phyloP scores from a whole-genome alignment of 2,888 invertebrate species.

The Mycogona germanica region DNA sequence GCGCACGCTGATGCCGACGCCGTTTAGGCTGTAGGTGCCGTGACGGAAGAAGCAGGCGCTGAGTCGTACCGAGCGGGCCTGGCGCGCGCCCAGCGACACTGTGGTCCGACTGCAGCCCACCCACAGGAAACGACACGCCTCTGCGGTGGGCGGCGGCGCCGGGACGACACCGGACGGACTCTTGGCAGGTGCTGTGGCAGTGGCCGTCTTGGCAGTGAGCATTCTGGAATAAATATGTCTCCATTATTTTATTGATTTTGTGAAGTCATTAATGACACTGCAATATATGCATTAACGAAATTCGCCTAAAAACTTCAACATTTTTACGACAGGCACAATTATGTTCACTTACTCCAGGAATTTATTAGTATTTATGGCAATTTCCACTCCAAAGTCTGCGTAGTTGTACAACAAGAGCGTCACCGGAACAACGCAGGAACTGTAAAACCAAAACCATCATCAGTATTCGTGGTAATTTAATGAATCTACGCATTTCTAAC shows the following conservation, averaged over 20 bases:
- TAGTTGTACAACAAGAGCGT: not conserved
- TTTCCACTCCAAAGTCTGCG: not conserved
- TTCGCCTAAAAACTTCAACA: too few species aligned
- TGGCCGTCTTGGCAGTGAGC: too few species aligned
- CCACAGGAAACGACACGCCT: not conserved
- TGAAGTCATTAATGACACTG: too few species aligned
- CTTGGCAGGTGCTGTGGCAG: too few species aligned
- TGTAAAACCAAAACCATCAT: not conserved
- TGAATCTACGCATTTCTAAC: not conserved
- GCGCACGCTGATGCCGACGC: not conserved
- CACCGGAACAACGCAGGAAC: constrained; percentile 4
- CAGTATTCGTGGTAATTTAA: not conserved
- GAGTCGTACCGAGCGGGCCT: not conserved
- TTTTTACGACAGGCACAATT: too few species aligned
- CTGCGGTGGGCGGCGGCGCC: too few species aligned
- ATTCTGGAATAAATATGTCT: too few species aligned
- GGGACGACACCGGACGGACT: too few species aligned
- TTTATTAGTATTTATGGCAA: not conserved
- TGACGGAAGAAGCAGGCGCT: constrained; percentile 1
- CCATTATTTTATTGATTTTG: too few species aligned
- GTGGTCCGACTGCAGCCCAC: not conserved
- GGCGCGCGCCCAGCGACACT: not conserved
- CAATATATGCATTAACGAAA: too few species aligned
- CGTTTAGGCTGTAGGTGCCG: constrained; percentile 2
- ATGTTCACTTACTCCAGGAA: too few species aligned